Evolutionary conservation across 1,140 invertebrate genomes (phyloP).

Genomic region (Drosophila busckii): DNA sequence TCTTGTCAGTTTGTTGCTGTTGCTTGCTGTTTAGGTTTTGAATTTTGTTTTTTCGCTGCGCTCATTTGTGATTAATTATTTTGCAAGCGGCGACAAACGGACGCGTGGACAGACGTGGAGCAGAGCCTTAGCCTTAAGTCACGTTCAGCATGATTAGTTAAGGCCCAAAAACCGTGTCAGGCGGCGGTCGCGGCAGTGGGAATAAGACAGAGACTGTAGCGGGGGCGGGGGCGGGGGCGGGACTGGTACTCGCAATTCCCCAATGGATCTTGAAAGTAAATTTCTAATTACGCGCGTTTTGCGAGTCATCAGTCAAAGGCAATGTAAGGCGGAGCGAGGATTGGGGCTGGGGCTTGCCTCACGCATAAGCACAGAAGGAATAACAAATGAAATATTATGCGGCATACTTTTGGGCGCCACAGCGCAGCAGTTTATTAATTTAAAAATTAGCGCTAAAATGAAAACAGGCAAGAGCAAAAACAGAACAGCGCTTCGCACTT

Average conservation of each 20-base stretch:
- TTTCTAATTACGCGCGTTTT: slow-evolving; percentile 76
- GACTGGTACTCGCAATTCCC: slow-evolving; percentile 54
- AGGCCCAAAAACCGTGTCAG: slow-evolving; percentile 60
- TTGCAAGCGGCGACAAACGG: slow-evolving; percentile 46
- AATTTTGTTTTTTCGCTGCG: slow-evolving; percentile 17
- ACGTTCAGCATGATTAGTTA: slow-evolving; percentile 75
- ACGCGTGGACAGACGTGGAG: not conserved
- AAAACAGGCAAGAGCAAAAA: no score
- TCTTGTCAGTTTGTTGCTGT: slow-evolving; percentile 44
- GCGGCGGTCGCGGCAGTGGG: slow-evolving; percentile 45
- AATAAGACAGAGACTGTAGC: not conserved
- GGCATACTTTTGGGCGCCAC: slow-evolving; percentile 65
- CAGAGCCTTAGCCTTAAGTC: slow-evolving; percentile 52
- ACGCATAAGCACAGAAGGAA: slow-evolving; percentile 48
- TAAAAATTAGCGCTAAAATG: slow-evolving; percentile 72
- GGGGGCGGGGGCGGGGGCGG: not conserved
- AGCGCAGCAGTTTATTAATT: slow-evolving; percentile 70
- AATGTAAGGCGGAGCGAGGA: not conserved
- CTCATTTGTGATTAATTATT: slow-evolving; percentile 77
- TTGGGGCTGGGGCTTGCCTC: not conserved
- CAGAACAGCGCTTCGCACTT: not conserved
- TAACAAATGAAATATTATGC: slow-evolving; percentile 75
- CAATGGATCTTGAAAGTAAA: slow-evolving; percentile 76
- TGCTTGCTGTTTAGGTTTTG: slow-evolving; percentile 15
- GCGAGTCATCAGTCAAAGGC: slow-evolving; percentile 73